phyloP scores from a whole-genome alignment of 2,888 invertebrate species.

The Tineola bisselliella region DNA sequence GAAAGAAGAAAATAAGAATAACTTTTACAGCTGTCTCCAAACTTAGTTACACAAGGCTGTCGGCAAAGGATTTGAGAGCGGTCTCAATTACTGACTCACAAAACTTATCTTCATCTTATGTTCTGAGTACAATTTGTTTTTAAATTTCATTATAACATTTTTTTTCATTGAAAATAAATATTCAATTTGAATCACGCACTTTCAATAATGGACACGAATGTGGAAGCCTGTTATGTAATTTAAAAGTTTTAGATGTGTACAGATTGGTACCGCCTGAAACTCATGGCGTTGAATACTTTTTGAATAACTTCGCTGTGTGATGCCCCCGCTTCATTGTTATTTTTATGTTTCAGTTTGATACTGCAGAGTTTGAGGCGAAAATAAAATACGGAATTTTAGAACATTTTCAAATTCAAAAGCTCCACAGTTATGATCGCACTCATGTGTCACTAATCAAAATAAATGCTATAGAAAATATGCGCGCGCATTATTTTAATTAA shows the following conservation, averaged over 20 bases:
- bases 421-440: no score
- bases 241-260: neutral
- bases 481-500: no score
- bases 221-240: neutral
- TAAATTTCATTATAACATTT: neutral
- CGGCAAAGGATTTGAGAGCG: slow-evolving; percentile 43
- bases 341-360: no score
- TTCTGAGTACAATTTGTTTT: slow-evolving; percentile 11
- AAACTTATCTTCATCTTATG: slow-evolving; percentile 33
- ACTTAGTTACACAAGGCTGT: slow-evolving; percentile 42
- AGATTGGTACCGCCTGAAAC: no score
- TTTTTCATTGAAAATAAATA: neutral
- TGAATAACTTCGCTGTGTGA: no score
- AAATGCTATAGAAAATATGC: no score
- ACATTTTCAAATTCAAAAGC: no score
- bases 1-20: slow-evolving; percentile 24
- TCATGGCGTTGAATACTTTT: no score
- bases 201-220: neutral
- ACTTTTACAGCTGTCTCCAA: slow-evolving; percentile 38
- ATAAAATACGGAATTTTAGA: neutral
- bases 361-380: no score
- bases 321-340: no score
- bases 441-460: no score
- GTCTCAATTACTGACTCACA: slow-evolving; percentile 43
- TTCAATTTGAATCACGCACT: slow-evolving; percentile 10